A percentile compares a stretch with the other conserved stretches of the same genome.
Conservation (phyloP, 2,113 vertebrate genomes). For the Dipodomys merriami region DNA sequence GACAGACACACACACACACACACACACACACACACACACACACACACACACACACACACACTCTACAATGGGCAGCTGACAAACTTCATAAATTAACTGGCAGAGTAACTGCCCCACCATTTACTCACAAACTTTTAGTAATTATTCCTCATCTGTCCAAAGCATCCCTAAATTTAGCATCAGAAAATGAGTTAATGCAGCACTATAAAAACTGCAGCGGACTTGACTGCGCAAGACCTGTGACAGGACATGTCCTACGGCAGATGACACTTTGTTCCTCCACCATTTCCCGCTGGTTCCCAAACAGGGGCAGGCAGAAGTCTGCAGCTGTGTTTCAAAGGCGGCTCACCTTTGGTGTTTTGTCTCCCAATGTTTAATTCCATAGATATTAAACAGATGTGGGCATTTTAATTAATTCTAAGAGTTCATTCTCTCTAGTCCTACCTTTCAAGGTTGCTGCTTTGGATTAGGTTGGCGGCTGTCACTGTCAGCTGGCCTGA, state of each 20-base stretch:
- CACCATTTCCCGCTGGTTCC: background rate
- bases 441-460: background rate
- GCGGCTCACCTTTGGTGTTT: background rate
- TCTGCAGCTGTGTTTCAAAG: too few relatives aligned
- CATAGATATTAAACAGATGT: background rate
- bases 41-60: accelerated
- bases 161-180: background rate
- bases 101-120: background rate
- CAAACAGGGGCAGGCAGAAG: background rate
- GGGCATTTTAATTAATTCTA: background rate
- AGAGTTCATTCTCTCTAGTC: background rate
- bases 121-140: background rate
- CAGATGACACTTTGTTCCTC: background rate
- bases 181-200: background rate
- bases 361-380: background rate
- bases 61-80: background rate
- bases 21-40: too few relatives aligned
- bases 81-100: background rate
- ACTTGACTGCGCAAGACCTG: background rate
- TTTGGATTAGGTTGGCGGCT: background rate
- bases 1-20: background rate
- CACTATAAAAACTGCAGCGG: conserved; percentile 1
- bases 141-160: background rate
- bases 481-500: background rate
- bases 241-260: background rate